Evolutionary conservation across 1,140 invertebrate genomes (phyloP).

Genomic region (Piezodorus guildinii): DNA sequence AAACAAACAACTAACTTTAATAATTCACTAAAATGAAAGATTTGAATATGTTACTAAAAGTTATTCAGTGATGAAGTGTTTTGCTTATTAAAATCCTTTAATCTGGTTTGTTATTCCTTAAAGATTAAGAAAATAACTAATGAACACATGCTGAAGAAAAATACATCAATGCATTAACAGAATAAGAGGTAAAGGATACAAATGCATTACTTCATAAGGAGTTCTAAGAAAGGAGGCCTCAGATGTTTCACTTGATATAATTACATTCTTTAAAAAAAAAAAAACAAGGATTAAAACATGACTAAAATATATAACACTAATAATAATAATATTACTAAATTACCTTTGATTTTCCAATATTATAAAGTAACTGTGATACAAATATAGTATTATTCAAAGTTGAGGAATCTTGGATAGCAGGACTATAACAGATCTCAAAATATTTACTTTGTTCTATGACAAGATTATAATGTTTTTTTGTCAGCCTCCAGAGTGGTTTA

Average conservation of each 20-base stretch:
- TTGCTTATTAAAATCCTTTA: no score
- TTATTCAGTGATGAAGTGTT: no score
- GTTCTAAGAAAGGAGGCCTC: background rate
- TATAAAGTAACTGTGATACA: background rate
- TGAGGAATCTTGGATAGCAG: background rate
- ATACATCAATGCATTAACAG: background rate
- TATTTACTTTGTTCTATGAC: conserved; percentile 7
- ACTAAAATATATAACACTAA: background rate
- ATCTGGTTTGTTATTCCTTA: no score
- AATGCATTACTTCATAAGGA: conserved; percentile 1
- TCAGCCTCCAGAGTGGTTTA: background rate
- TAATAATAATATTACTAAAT: background rate
- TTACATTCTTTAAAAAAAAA: background rate
- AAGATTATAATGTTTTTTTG: background rate
- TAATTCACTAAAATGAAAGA: no score
- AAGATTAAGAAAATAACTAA: background rate
- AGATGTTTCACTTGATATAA: background rate
- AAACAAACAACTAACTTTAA: no score
- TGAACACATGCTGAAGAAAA: background rate
- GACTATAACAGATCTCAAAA: conserved; percentile 7
- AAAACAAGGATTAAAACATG: background rate
- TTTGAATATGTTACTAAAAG: no score
- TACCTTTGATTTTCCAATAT: background rate
- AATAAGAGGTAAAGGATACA: background rate
- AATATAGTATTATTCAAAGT: background rate